Conservation (phyloP, 2,888 invertebrate species). For the Nemoura dubitans region DNA sequence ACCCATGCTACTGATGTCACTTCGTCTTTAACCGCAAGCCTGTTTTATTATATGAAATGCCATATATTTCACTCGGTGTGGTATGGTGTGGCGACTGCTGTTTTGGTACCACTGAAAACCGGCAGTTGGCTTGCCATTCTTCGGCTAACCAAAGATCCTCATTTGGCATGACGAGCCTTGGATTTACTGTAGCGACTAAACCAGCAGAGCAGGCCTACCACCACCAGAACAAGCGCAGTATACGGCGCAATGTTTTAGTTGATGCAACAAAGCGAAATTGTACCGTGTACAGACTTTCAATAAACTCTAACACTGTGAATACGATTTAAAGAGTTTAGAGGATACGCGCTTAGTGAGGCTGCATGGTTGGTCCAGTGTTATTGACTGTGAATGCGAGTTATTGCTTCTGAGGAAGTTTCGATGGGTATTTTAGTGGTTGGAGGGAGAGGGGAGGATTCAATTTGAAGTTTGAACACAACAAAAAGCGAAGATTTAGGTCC, state of each 20-base stretch:
- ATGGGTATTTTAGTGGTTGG: not conserved
- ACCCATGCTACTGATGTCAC: conserved; percentile 36
- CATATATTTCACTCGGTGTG: conserved; percentile 48
- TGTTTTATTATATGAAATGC: conserved; percentile 52
- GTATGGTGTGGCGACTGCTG: conserved; percentile 34
- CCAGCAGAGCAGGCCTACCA: not conserved
- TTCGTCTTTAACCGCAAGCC: conserved; percentile 49
- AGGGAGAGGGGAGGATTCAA: not conserved
- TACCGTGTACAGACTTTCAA: conserved; percentile 27
- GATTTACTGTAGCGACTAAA: conserved; percentile 48
- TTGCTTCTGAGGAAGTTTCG: not conserved
- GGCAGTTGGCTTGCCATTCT: conserved; percentile 46
- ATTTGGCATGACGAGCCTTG: conserved; percentile 49
- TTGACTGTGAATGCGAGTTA: not conserved
- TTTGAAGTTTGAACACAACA: not conserved
- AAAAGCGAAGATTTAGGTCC: not conserved
- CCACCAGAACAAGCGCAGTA: not conserved
- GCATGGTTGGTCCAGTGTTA: not conserved
- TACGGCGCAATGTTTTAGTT: not conserved
- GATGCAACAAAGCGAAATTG: conserved; percentile 7
- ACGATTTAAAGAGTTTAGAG: conserved; percentile 19
- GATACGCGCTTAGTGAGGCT: not conserved
- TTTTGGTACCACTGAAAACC: not conserved
- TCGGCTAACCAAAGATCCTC: conserved; percentile 50
- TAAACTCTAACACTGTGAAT: conserved; percentile 35